Evolutionary conservation across 2,797 vertebrate species (phyloP), one percentile per base, ranked within the genome.

Genomic region (Mastacembelus armatus): DNA sequence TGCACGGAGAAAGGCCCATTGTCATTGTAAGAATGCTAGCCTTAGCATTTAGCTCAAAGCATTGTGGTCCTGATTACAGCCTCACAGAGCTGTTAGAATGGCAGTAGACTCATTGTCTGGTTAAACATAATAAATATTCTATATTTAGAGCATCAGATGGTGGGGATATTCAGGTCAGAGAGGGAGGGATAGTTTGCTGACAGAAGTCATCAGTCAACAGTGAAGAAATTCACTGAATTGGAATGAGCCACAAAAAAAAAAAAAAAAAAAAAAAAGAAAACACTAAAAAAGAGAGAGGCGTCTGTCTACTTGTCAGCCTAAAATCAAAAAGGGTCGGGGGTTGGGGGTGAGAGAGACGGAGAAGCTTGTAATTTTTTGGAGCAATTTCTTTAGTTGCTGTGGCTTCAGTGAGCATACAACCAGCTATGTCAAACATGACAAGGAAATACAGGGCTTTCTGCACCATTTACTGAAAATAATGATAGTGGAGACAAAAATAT

Each of bases 381-480:
- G 44, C 24, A 21, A n/a, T 76, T 55, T 49, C 32, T 59, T 18
- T 2, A 1, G 70, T 62, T 62, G 49, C 57, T 55, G 57, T 58
- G 66, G 58, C 66, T 56, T 43, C 70, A 64, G 36, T 2, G 2
- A 54, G 45, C 36, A 4, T 8, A 36, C 50, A 61, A 63, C 60
- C 60, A 51, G 57, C 39, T 26, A 61, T 58, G 71, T 77, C 58
- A 62, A 55, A 78, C 66, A 63, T 69, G 65, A 56, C 67, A 48
- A 55, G 65, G 71, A 77, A 70, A 81, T 66, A 42, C 39, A n/a
- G 44, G 32, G 57, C 69, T 81, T 83, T 79, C 74, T 77, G 80
- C 80, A 72, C 80, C 69, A 76, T 80, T 83, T 83, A 66, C 66
- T 66, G 60, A 67, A 81, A 83, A 79, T 85, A 83, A 85, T 75